These are phyloP conservation scores for Pygoscelis adeliae DNA, from an alignment of 2,113 vertebrate species.

Conservation along the genomic window DNA sequence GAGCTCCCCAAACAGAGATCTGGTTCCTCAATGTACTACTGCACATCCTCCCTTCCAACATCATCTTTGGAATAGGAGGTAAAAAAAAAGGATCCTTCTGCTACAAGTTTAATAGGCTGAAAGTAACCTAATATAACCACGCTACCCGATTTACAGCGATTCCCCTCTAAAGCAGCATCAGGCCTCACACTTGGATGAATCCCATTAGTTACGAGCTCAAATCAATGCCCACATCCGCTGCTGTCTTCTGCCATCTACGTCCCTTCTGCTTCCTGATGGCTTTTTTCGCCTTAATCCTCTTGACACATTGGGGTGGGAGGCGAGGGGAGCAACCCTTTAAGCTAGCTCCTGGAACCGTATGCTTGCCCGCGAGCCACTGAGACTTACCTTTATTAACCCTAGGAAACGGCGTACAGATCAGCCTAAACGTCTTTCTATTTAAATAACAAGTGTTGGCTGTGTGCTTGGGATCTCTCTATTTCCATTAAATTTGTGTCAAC, in stretches of 20 bases:
- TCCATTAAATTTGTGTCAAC: not conserved
- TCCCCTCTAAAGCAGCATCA: not conserved
- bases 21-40: fast-evolving
- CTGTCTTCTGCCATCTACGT: not conserved
- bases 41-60: not conserved
- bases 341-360: not conserved
- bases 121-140: not conserved
- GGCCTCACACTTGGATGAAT: not conserved
- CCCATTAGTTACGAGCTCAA: not conserved
- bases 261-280: not conserved
- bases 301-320: fast-evolving
- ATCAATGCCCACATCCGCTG: fast-evolving
- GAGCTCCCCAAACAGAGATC: not conserved
- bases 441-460: not conserved
- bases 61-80: not conserved
- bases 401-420: not conserved
- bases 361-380: not conserved
- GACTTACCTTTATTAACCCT: not conserved
- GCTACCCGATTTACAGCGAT: not conserved
- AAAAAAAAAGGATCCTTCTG: no score
- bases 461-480: not conserved
- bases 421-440: not conserved
- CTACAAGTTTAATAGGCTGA: not conserved
- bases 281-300: not conserved
- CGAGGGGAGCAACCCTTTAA: not conserved